Percentiles rank a stretch among this genome's conserved stretches.
These are phyloP conservation scores for Acipenser transmontanus DNA, from an alignment of 2,797 vertebrate genomes.

Conservation along the genomic window DNA sequence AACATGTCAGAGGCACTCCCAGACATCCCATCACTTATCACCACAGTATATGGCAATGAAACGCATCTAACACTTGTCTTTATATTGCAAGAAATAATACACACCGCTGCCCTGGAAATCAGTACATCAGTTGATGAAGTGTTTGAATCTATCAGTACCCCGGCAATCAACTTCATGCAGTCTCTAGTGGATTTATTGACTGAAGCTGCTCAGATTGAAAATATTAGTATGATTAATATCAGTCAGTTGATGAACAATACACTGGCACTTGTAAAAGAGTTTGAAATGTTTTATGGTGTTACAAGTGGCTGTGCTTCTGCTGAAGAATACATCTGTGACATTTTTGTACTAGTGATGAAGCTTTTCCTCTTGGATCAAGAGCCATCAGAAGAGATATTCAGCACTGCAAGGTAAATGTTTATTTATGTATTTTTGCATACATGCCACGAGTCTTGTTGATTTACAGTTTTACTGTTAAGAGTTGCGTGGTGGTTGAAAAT, in stretches of 20 bases:
- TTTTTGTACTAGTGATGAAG: background rate
- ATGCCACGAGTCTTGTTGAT: background rate
- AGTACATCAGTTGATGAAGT: background rate
- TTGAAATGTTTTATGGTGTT: slow-evolving; percentile 7
- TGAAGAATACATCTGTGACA: slow-evolving; percentile 4
- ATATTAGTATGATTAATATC: background rate
- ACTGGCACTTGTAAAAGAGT: slow-evolving; percentile 3
- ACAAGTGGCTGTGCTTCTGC: background rate
- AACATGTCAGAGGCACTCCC: slow-evolving; percentile 10
- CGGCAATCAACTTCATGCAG: background rate
- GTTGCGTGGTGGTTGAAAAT: too few species aligned
- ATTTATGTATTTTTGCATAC: background rate
- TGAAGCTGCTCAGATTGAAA: background rate
- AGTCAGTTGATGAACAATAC: slow-evolving; percentile 5
- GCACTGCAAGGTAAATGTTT: background rate
- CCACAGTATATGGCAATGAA: background rate
- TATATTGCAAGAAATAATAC: slow-evolving; percentile 3
- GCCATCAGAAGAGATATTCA: background rate
- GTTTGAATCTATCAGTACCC: background rate
- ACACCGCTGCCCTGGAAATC: background rate
- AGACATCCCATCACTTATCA: background rate
- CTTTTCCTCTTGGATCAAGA: slow-evolving; percentile 3
- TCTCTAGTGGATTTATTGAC: background rate
- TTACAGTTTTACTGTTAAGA: background rate
- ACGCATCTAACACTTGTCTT: background rate